Percentiles rank a stretch among this genome's conserved stretches.
Evolutionary conservation across 35 echinoderm and acorn worm species (phyloP).

Genomic region (Ophioderma brevispina): DNA sequence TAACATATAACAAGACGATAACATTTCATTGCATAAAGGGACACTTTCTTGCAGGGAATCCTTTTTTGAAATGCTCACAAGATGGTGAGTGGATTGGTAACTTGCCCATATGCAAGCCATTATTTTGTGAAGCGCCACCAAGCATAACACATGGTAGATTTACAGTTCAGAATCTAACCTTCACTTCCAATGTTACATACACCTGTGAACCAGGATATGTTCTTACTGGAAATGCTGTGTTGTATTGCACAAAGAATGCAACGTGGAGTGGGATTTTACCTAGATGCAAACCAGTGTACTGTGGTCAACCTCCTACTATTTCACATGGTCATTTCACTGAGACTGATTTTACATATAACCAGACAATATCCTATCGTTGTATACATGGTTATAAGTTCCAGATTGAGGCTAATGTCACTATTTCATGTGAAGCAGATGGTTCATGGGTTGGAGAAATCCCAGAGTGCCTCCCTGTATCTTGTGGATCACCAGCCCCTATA

Average conservation of each 20-base stretch:
- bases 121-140: slow-evolving; percentile 43
- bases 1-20: slow-evolving; percentile 21
- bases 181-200: slow-evolving; percentile 28
- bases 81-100: slow-evolving; percentile 50
- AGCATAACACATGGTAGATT: slow-evolving; percentile 5
- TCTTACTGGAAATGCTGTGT: background rate
- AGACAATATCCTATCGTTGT: slow-evolving; percentile 42
- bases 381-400: slow-evolving; percentile 11
- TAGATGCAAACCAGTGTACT: slow-evolving; percentile 53
- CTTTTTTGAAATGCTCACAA: background rate
- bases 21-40: slow-evolving; percentile 36
- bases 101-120: slow-evolving; percentile 35
- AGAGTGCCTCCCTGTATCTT: slow-evolving; percentile 38
- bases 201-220: slow-evolving; percentile 49
- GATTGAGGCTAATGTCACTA: background rate
- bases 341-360: slow-evolving; percentile 38
- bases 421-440: slow-evolving; percentile 25
- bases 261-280: slow-evolving; percentile 48
- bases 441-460: slow-evolving; percentile 29
- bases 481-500: slow-evolving; percentile 9
- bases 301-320: slow-evolving; percentile 18
- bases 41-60: slow-evolving; percentile 11
- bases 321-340: background rate
- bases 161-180: background rate
- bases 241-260: slow-evolving; percentile 43